These are phyloP conservation scores for Folsomia manolachei DNA, from an alignment of 2,888 invertebrate genomes.

Conservation along the genomic window DNA sequence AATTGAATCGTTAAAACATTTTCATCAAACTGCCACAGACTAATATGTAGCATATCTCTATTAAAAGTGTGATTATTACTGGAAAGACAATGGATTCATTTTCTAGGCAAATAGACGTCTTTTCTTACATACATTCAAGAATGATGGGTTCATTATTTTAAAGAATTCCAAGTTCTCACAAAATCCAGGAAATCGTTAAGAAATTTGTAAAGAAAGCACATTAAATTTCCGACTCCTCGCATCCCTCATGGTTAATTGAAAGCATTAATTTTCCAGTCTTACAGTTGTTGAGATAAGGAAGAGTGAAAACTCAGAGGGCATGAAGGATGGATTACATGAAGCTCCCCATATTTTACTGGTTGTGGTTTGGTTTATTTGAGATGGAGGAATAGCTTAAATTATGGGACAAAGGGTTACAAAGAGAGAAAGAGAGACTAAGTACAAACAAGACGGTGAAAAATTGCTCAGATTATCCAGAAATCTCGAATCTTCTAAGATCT, in stretches of 20 bases:
- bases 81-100: neutral
- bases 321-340: neutral
- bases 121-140: neutral
- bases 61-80: neutral
- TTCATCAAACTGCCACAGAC: neutral
- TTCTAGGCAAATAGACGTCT: neutral
- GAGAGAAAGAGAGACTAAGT: too few relatives aligned
- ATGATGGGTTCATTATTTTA: neutral
- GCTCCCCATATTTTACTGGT: neutral
- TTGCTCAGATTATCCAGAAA: conserved; percentile 15
- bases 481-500: neutral
- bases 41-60: too few relatives aligned
- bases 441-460: conserved; percentile 18
- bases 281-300: neutral
- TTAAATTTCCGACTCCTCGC: neutral
- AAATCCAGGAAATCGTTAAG: neutral
- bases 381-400: neutral
- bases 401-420: neutral
- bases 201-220: neutral
- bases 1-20: neutral
- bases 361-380: too few relatives aligned
- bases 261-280: conserved; percentile 14
- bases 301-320: neutral
- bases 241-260: conserved; percentile 12
- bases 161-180: neutral